Evolutionary conservation across 2,888 invertebrate genomes (phyloP).

Genomic region (Napeogenes inachia): DNA sequence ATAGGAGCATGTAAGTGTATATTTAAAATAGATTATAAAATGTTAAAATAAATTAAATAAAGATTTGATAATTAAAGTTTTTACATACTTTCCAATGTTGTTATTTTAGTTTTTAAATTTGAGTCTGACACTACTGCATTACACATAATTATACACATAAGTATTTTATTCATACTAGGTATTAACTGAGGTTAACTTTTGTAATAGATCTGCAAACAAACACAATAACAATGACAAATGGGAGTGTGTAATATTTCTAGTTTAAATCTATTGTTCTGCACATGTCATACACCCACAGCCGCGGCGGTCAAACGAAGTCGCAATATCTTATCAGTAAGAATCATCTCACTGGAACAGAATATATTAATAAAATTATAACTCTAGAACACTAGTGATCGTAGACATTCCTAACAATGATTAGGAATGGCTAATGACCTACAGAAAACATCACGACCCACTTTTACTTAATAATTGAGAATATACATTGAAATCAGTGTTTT

Average conservation of each 20-base stretch:
- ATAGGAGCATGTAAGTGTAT: constrained; percentile 16
- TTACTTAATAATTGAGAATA: no score
- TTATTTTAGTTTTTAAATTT: not conserved
- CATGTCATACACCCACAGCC: constrained; percentile 15
- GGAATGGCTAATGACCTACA: no score
- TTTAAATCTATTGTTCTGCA: constrained; percentile 13
- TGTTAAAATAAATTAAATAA: constrained; percentile 21
- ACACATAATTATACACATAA: no score
- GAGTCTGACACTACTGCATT: no score
- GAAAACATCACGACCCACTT: no score
- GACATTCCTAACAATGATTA: not conserved
- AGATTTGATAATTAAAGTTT: constrained; percentile 11
- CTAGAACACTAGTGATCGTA: not conserved
- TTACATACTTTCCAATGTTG: constrained; percentile 6
- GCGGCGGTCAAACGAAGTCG: constrained; percentile 11
- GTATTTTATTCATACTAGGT: not conserved
- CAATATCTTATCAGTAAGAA: constrained; percentile 12
- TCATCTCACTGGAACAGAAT: constrained; percentile 17
- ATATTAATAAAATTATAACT: constrained; percentile 6
- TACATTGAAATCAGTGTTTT: no score
- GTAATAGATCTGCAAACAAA: constrained; percentile 13
- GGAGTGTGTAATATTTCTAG: constrained; percentile 14
- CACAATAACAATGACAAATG: constrained; percentile 15
- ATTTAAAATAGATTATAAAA: constrained; percentile 20
- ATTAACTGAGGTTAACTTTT: constrained; percentile 11